Evolutionary conservation across 2,888 invertebrate genomes (phyloP).

Genomic region (Trachelus iudaicus): DNA sequence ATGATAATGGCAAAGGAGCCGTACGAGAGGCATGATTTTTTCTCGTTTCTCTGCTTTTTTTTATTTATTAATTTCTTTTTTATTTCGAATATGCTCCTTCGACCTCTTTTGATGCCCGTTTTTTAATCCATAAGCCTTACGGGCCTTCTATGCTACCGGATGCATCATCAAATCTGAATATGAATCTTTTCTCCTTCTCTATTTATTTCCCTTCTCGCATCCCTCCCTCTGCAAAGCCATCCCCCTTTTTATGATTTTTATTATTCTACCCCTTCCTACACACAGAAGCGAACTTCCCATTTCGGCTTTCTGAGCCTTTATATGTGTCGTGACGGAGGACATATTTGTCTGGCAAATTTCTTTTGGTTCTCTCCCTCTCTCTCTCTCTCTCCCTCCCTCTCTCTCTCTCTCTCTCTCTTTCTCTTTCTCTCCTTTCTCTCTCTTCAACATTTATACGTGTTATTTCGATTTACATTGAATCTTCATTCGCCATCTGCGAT

Average conservation of each 20-base stretch:
- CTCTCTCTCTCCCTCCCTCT: constrained; percentile 13
- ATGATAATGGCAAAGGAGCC: constrained; percentile 46
- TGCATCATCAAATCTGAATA: constrained; percentile 60
- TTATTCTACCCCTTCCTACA: not conserved
- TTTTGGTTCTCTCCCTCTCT: constrained; percentile 8
- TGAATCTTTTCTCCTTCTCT: constrained; percentile 47
- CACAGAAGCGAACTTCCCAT: no score
- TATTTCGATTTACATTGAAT: not conserved
- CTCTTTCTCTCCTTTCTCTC: not conserved
- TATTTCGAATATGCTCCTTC: constrained; percentile 35
- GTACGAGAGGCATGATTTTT: constrained; percentile 23
- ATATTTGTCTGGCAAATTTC: constrained; percentile 1
- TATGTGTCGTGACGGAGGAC: no score
- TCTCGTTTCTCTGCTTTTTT: constrained; percentile 15
- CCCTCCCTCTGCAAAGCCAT: not conserved
- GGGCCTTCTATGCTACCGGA: constrained; percentile 33
- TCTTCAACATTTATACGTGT: not conserved
- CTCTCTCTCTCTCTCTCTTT: no score
- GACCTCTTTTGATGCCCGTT: constrained; percentile 19
- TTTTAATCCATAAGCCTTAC: constrained; percentile 33
- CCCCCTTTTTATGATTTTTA: not conserved
- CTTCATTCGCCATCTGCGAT: constrained; percentile 10
- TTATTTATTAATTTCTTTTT: constrained; percentile 13
- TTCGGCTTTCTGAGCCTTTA: no score
- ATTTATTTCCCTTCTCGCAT: not conserved